phyloP scores from a whole-genome alignment of 2,888 invertebrate genomes.

The Drymonia ruficornis region DNA sequence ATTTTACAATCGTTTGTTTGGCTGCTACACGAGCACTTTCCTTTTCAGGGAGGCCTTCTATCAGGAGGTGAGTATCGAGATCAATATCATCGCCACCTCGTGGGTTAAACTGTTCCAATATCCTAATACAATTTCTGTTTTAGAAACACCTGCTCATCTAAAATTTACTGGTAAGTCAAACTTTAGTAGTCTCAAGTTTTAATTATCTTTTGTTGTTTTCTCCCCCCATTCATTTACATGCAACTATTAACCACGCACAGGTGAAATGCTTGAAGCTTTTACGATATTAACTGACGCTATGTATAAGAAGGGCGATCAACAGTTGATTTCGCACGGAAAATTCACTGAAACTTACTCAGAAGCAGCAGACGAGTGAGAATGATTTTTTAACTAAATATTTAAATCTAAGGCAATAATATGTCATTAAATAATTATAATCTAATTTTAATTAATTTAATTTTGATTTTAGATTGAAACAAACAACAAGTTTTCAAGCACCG shows the following conservation, averaged over 20 bases:
- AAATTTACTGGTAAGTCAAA: constrained; percentile 60
- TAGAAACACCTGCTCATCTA: constrained; percentile 59
- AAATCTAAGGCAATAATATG: too few relatives aligned
- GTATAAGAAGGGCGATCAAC: constrained; percentile 54
- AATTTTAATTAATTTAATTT: background rate
- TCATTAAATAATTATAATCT: background rate
- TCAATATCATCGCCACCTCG: background rate
- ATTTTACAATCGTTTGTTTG: background rate
- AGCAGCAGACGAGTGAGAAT: constrained; percentile 61
- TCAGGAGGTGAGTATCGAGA: constrained; percentile 44
- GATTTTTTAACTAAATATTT: background rate
- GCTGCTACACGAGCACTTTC: constrained; percentile 15
- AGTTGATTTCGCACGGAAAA: constrained; percentile 58
- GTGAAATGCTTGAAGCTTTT: constrained; percentile 67
- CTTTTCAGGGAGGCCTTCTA: constrained; percentile 56
- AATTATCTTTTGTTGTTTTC: too few relatives aligned
- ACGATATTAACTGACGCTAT: constrained; percentile 59
- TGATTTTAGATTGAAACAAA: constrained; percentile 54
- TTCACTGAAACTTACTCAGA: constrained; percentile 57
- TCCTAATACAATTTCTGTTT: constrained; percentile 27
- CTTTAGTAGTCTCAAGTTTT: constrained; percentile 7
- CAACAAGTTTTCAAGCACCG: constrained; percentile 53
- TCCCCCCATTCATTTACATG: background rate
- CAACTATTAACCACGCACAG: constrained; percentile 35
- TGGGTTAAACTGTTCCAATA: background rate